Base-by-base conservation (phyloP, 2,113 vertebrate species). In the Neotragus pygmaeus region DNA sequence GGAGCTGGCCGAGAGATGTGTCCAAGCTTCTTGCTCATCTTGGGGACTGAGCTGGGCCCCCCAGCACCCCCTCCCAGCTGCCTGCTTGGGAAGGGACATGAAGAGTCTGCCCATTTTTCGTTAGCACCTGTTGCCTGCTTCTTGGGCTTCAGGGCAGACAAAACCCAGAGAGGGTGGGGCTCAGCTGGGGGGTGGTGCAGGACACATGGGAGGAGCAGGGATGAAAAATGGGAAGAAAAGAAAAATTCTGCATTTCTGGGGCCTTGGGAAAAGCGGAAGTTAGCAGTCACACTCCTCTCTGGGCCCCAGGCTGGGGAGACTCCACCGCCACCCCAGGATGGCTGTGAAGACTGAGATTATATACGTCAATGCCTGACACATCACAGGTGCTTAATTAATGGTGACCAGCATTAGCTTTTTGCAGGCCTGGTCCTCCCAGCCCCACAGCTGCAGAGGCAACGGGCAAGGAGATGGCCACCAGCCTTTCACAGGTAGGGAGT, bases 301-400 rank as follows among this genome's bases (percentile, higher is more conserved):
- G 51, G 66, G 70, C 77, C 57, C 5, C 1, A 53, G 19, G 60
- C 60, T 78, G 51, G 80, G n/a, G 57, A 64, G 64, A 21, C 36
- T 36, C 49, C 82, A 55, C n/a, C 0, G 0, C 80, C n/a, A 7
- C 30, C 7, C 70, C 45, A 10, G 17, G 43, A 27, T 84, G 28
- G 19, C 6, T 17, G 1, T 55, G 36, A 36, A 51, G 77, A 73
- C 43, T 16, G 21, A 78, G 80, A 43, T 57, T 4, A 28, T 27
- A 9, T 2, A 1, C n/a, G n/a, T 39, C 78, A 30, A 14, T 75
- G 75, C 19, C 83, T 14, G 70, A n/a, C 27, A 39, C 55, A 4
- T 30, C 70, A 7, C 4, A 23, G 80, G 73, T 23, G 49, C 62
- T 51, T 25, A 13, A 7, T n/a, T 39, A 9, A 0, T 5, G 7